phyloP scores from a whole-genome alignment of 2,113 vertebrate genomes.

The Thinocorus orbignyianus region DNA sequence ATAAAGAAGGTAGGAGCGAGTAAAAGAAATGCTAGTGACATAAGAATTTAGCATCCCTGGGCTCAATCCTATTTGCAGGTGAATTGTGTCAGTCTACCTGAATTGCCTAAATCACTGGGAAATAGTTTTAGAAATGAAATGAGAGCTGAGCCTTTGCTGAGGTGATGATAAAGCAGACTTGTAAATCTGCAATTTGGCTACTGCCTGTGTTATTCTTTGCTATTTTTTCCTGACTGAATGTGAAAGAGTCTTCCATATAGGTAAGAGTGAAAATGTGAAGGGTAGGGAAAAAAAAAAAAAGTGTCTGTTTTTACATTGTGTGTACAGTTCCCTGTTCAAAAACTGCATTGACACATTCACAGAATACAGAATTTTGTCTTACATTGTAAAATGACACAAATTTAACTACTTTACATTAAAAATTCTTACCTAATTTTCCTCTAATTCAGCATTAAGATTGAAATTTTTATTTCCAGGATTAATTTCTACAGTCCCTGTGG shows the following conservation, averaged over 20 bases:
- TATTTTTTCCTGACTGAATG: background rate
- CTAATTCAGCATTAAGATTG: background rate
- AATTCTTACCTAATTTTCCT: background rate
- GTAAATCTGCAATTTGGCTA: background rate
- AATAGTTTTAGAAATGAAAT: slow-evolving; percentile 4
- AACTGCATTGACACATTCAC: background rate
- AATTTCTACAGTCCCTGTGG: background rate
- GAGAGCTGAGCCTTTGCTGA: background rate
- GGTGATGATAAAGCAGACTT: background rate
- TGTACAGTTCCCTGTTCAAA: background rate
- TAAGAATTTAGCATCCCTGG: background rate
- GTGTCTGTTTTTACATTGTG: background rate
- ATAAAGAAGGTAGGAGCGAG: background rate
- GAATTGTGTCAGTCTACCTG: background rate
- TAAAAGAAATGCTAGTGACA: background rate
- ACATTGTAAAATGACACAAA: background rate
- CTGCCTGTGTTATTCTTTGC: background rate
- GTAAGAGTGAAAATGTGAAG: background rate
- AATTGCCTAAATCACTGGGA: background rate
- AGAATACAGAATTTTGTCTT: background rate
- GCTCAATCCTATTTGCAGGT: background rate
- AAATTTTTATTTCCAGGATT: background rate
- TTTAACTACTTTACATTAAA: background rate
- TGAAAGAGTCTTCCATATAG: background rate
- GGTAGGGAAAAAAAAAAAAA: background rate